Percentiles rank a stretch among this genome's conserved stretches.
Evolutionary conservation across 2,888 invertebrate species (phyloP).

Genomic region (Sinodicranocentrus sp.): DNA sequence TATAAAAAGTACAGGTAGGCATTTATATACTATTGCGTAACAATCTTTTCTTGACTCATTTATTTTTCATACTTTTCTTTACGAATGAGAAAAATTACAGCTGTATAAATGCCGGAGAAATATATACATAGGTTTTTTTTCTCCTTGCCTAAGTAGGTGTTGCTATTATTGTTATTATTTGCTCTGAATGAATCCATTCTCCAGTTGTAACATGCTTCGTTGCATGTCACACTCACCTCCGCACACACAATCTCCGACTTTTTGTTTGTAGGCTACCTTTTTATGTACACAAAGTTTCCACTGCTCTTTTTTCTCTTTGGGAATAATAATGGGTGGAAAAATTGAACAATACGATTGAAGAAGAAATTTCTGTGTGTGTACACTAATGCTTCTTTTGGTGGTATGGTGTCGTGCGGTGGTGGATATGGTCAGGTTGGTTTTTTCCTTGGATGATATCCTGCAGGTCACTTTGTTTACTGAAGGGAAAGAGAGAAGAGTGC

Average conservation of each 20-base stretch:
- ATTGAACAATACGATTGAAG: conserved; percentile 20
- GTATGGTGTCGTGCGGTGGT: conserved; percentile 8
- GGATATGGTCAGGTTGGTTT: conserved; percentile 17
- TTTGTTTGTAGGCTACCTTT: conserved; percentile 21
- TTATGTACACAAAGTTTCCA: neutral
- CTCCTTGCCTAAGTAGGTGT: conserved; percentile 20
- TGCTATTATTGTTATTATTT: conserved; percentile 28
- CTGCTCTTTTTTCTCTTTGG: conserved; percentile 25
- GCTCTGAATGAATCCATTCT: conserved; percentile 17
- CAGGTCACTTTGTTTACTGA: conserved; percentile 4
- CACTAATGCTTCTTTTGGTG: conserved; percentile 27
- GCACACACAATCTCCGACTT: conserved; percentile 6
- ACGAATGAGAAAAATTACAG: too few relatives aligned
- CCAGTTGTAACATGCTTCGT: conserved; percentile 14
- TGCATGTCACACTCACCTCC: neutral
- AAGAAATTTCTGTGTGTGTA: conserved; percentile 28
- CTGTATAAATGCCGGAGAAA: too few relatives aligned
- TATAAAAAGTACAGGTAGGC: too few relatives aligned
- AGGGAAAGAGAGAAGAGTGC: too few relatives aligned
- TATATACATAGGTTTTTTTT: neutral
- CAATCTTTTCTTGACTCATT: too few relatives aligned
- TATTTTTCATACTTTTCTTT: too few relatives aligned
- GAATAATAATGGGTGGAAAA: conserved; percentile 21
- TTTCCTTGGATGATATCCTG: conserved; percentile 17
- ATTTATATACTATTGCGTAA: too few relatives aligned